Evolutionary conservation across 1,140 invertebrate species (phyloP).

Genomic region (Magallana gigas): DNA sequence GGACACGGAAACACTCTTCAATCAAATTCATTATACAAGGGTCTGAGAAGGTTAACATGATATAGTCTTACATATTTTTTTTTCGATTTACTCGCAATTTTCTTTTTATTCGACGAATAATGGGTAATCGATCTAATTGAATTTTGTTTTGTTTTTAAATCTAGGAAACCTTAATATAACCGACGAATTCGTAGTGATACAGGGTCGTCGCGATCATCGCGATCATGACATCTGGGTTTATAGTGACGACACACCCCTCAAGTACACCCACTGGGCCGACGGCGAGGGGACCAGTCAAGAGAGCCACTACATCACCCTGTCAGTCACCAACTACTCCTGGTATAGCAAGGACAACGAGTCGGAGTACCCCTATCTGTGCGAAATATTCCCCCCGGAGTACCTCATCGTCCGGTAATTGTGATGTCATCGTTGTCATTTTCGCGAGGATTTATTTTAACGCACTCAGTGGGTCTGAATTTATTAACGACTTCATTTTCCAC

Average conservation of each 20-base stretch:
- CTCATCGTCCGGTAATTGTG: not conserved
- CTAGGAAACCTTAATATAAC: not conserved
- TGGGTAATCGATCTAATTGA: too few species aligned
- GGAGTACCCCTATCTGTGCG: not conserved
- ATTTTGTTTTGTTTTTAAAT: too few species aligned
- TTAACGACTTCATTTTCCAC: too few species aligned
- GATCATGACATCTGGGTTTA: not conserved
- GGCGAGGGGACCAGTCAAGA: not conserved
- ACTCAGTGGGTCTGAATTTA: too few species aligned
- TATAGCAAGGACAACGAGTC: conserved; percentile 31
- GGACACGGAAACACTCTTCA: too few species aligned
- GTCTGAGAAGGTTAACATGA: too few species aligned
- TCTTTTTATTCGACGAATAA: too few species aligned
- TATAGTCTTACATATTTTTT: too few species aligned
- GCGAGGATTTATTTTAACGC: too few species aligned
- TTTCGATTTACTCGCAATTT: too few species aligned
- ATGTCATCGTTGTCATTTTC: too few species aligned
- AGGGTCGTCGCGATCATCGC: not conserved
- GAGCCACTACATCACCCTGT: not conserved
- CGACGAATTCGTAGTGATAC: not conserved
- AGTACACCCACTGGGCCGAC: not conserved
- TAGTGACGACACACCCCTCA: not conserved
- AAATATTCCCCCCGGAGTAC: not conserved
- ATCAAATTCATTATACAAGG: too few species aligned
- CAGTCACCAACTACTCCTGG: conserved; percentile 3